Conservation (phyloP, 1,140 invertebrate genomes). For the Eulimnadia texana region DNA sequence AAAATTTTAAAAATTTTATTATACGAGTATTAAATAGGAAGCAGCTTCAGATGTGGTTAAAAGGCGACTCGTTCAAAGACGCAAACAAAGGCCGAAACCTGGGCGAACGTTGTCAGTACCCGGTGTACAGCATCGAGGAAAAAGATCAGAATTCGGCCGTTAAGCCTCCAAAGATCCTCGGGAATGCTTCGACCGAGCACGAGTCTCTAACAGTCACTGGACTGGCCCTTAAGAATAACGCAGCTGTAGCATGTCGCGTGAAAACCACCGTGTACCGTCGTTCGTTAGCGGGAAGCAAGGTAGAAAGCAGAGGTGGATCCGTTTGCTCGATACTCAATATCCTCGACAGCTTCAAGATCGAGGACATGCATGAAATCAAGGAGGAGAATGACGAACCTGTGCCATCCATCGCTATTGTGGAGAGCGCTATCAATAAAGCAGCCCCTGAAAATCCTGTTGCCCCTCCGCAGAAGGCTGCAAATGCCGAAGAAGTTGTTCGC, state of each 20-base stretch:
- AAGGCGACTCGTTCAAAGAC: constrained; percentile 51
- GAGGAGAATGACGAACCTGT: neutral
- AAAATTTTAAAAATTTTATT: neutral
- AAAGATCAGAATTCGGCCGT: neutral
- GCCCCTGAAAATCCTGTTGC: neutral
- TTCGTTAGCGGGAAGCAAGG: constrained; percentile 7
- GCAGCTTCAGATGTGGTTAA: constrained; percentile 54
- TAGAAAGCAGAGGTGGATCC: constrained; percentile 27
- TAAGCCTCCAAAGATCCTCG: neutral
- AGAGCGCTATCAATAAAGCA: neutral
- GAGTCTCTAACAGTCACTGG: neutral
- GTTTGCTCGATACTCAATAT: constrained; percentile 39
- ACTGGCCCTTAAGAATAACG: neutral
- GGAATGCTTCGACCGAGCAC: neutral
- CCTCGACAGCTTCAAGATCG: constrained; percentile 44
- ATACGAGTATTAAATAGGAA: constrained; percentile 36
- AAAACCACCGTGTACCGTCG: neutral
- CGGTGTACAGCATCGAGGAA: constrained; percentile 37
- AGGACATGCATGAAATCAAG: constrained; percentile 31
- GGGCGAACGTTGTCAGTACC: constrained; percentile 24
- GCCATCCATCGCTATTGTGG: neutral
- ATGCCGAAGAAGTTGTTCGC: constrained; percentile 13
- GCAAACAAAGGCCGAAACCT: constrained; percentile 20
- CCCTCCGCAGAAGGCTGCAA: neutral
- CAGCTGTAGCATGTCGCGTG: neutral